Evolutionary conservation across 2,113 vertebrate genomes (phyloP).

Genomic region (Acanthochromis polyacanthus): DNA sequence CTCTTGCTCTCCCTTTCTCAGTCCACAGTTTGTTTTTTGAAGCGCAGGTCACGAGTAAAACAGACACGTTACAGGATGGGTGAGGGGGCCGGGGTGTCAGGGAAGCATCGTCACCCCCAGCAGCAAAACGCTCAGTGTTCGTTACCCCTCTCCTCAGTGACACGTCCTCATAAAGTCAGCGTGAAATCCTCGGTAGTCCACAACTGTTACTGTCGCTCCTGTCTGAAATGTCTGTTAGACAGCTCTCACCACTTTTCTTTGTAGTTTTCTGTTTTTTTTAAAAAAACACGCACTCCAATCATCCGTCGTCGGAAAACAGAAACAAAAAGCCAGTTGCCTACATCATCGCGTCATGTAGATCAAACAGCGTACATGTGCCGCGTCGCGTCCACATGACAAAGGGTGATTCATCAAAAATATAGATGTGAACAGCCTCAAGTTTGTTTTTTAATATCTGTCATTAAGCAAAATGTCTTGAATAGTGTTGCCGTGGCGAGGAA

Average conservation of each 20-base stretch:
- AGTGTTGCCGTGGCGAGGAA: constrained; percentile 70
- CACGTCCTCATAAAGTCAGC: constrained; percentile 10
- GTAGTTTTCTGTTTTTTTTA: constrained; percentile 69
- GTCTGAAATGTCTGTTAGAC: constrained; percentile 57
- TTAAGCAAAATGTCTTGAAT: constrained; percentile 75
- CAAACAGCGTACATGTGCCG: constrained; percentile 45
- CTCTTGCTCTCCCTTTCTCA: constrained; percentile 17
- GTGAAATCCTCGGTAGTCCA: constrained; percentile 41
- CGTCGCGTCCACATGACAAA: constrained; percentile 54
- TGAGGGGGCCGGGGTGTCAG: constrained; percentile 3
- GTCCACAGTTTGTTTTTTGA: constrained; percentile 39
- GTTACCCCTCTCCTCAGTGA: constrained; percentile 30
- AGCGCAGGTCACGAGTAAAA: constrained; percentile 58
- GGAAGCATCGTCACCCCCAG: constrained; percentile 46
- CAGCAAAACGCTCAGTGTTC: constrained; percentile 77
- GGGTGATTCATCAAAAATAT: constrained; percentile 78
- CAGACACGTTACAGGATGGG: constrained; percentile 16
- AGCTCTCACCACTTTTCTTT: constrained; percentile 52
- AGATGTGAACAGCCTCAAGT: constrained; percentile 79
- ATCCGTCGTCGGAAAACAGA: constrained; percentile 48
- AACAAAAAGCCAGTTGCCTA: constrained; percentile 59
- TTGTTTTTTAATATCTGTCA: constrained; percentile 51
- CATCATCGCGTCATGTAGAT: constrained; percentile 58
- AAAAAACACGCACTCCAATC: constrained; percentile 74
- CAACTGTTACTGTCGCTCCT: constrained; percentile 31